Percentiles rank a stretch among this genome's conserved stretches.
These are phyloP conservation scores for Zingel zingel DNA, from an alignment of 2,113 vertebrate genomes.

Conservation along the genomic window DNA sequence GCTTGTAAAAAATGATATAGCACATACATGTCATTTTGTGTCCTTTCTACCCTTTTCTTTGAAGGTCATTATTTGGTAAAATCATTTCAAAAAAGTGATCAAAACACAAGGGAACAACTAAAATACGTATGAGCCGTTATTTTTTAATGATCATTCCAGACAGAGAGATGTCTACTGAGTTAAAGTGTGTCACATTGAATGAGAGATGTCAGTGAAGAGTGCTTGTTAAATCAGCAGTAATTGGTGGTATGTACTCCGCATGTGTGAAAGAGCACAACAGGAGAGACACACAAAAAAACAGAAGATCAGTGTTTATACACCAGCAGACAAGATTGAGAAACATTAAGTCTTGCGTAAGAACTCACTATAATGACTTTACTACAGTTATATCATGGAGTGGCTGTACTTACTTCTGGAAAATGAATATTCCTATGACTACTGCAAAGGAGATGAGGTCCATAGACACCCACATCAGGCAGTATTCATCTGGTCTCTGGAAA, in stretches of 20 bases:
- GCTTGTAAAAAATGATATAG: background rate
- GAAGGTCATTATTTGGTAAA: background rate
- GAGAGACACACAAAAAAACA: background rate
- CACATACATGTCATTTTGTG: background rate
- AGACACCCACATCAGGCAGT: conserved; percentile 92
- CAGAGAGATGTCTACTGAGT: background rate
- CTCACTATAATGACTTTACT: background rate
- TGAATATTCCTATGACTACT: conserved; percentile 92
- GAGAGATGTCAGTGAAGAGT: background rate
- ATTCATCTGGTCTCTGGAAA: conserved; percentile 92
- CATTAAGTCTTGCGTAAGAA: conserved; percentile 60
- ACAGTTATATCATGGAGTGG: background rate
- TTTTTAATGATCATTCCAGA: background rate
- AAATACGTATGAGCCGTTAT: conserved; percentile 6
- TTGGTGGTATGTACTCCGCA: background rate
- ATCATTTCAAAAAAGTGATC: background rate
- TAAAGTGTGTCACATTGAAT: background rate
- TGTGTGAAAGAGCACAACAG: background rate
- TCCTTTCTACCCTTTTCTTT: background rate
- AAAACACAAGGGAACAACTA: background rate
- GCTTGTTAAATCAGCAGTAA: background rate
- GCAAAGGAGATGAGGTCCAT: conserved; percentile 93
- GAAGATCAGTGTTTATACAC: background rate
- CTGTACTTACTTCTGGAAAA: conserved; percentile 97
- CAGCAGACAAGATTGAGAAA: conserved; percentile 60